Evolutionary conservation across 2,888 invertebrate species (phyloP).

Genomic region (Gibbula magus): DNA sequence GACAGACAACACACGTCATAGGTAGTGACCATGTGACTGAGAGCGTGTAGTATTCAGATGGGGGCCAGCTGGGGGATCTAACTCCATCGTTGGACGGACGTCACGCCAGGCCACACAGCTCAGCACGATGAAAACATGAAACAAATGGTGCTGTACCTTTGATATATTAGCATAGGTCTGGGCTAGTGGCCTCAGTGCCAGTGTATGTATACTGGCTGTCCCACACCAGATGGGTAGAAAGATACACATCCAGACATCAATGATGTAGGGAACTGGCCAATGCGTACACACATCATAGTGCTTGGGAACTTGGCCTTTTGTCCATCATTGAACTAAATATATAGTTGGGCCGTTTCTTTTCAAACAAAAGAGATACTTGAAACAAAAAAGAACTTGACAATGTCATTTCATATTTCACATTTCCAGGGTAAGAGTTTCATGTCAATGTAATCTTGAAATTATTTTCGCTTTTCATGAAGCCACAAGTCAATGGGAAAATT

Average conservation of each 20-base stretch:
- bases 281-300: no score
- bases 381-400: no score
- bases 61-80: background rate
- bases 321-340: no score
- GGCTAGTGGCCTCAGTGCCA: background rate
- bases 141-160: constrained; percentile 20
- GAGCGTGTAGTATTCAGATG: background rate
- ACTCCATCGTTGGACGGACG: background rate
- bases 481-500: no score
- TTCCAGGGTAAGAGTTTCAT: no score
- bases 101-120: constrained; percentile 8
- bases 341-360: no score
- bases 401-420: no score
- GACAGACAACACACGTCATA: background rate
- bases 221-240: background rate
- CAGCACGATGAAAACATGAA: constrained; percentile 8
- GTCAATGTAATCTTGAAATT: no score
- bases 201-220: background rate
- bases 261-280: no score
- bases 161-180: constrained; percentile 14
- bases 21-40: background rate
- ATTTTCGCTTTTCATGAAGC: no score
- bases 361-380: no score
- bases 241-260: background rate
- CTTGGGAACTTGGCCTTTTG: no score